These are phyloP conservation scores for Dinomys branickii DNA, from an alignment of 2,113 vertebrate genomes.

Conservation along the genomic window DNA sequence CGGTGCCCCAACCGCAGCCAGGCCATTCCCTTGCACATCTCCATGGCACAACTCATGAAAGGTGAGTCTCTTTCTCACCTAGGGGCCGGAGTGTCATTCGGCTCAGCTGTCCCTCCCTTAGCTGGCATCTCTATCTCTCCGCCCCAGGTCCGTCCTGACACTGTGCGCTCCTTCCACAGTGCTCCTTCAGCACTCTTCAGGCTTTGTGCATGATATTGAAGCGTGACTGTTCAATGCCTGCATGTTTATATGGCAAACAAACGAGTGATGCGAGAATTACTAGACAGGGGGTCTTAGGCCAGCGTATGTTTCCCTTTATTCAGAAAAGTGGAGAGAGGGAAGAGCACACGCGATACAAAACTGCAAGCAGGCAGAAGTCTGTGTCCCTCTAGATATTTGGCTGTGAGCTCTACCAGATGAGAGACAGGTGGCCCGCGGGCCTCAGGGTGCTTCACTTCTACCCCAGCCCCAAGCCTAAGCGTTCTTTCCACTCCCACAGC, in stretches of 20 bases:
- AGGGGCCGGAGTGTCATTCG: neutral
- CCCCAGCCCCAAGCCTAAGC: neutral
- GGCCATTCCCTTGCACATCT: neutral
- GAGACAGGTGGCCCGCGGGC: neutral
- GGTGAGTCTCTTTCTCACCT: neutral
- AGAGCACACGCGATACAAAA: neutral
- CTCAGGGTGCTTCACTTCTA: neutral
- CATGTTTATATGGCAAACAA: neutral
- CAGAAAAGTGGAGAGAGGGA: rapidly evolving
- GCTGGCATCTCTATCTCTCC: neutral
- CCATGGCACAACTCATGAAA: neutral
- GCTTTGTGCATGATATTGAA: neutral
- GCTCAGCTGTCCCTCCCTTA: neutral
- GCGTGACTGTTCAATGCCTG: neutral
- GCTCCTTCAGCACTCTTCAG: neutral
- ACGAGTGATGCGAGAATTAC: neutral
- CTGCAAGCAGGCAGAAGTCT: neutral
- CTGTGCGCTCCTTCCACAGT: neutral
- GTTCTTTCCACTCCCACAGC: neutral
- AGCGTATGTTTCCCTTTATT: neutral
- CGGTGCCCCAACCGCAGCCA: neutral
- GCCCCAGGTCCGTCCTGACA: neutral
- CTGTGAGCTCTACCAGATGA: neutral
- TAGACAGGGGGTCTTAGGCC: neutral
- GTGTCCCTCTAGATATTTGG: neutral